Base-by-base conservation (phyloP, 2,113 vertebrate species). In the Rhipidura dahli region DNA sequence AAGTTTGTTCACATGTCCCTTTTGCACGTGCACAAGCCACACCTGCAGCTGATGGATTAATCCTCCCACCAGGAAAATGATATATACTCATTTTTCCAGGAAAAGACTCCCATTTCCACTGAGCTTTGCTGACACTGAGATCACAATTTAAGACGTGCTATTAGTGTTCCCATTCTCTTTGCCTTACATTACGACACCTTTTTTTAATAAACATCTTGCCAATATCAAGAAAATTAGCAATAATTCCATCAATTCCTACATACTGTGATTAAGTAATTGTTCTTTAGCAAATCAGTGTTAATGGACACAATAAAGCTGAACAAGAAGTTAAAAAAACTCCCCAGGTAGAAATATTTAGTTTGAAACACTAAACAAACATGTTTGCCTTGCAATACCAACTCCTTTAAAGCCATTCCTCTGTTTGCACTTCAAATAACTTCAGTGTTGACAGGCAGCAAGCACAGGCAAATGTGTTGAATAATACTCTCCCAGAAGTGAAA, bases 351-450 rank as follows among this genome's bases (percentile, higher is more conserved):
- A 31, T 53, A 61, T 47, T 85, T 31, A 20, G 49, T 77, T 87
- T 66, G 40, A 84, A 87, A 89, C 39, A 69, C 37, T 68, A 85
- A 57, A 44, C 71, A 94, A 93, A 61, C 56, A 63, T 13, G 37
- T 85, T 86, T 90, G 71, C 83, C 49, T 89, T 76, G 63, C 56
- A 87, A 79, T 17, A 94, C 5, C 44, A 65, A 30, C 51, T 57
- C 65, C 53, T 93, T 89, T 56, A 94, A 89, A 93, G 35, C 40
- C 49, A 57, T 68, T 92, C 23, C 61, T 78, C 75, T 87, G 69
- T 87, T 91, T 81, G 66, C 63, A 95, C 53, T 69, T 93, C 87
- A 91, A 94, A 17, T 89, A 84, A 87, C 44, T 84, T 49, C 35
- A 61, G 22, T 30, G 31, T 37, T 83, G 65, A 96, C 45, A 72